These are phyloP conservation scores for Noctua janthe DNA, from an alignment of 2,888 invertebrate species.

Conservation along the genomic window DNA sequence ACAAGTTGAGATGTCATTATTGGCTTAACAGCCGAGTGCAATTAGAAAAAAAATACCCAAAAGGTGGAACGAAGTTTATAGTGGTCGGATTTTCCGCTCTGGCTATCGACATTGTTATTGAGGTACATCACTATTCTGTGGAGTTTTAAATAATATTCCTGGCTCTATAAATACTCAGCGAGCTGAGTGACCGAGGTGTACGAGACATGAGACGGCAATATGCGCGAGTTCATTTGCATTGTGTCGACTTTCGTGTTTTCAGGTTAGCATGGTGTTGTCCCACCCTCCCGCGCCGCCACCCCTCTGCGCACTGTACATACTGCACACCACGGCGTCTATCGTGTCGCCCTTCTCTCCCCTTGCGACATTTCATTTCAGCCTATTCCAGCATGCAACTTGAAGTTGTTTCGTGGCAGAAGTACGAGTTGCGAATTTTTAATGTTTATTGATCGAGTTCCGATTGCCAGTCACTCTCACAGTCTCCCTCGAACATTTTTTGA, in stretches of 20 bases:
- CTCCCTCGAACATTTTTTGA: background rate
- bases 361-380: conserved; percentile 39
- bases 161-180: conserved; percentile 82
- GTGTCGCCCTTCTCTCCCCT: background rate
- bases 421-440: conserved; percentile 3
- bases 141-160: conserved; percentile 85
- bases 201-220: conserved; percentile 72
- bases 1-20: background rate
- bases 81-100: background rate
- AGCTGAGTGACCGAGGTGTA: conserved; percentile 74
- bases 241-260: conserved; percentile 71
- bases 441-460: conserved; percentile 17
- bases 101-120: conserved; percentile 20
- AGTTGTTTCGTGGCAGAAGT: conserved; percentile 3
- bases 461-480: background rate
- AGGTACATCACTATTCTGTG: conserved; percentile 71
- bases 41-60: too few relatives aligned
- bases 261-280: conserved; percentile 44
- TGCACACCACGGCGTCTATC: conserved; percentile 23
- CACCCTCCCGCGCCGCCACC: conserved; percentile 13
- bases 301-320: conserved; percentile 35
- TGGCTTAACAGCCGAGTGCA: too few relatives aligned
- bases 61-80: too few relatives aligned
- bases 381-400: conserved; percentile 8
- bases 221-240: conserved; percentile 85